phyloP scores from a whole-genome alignment of 2,113 vertebrate genomes.

The Lota lota region DNA sequence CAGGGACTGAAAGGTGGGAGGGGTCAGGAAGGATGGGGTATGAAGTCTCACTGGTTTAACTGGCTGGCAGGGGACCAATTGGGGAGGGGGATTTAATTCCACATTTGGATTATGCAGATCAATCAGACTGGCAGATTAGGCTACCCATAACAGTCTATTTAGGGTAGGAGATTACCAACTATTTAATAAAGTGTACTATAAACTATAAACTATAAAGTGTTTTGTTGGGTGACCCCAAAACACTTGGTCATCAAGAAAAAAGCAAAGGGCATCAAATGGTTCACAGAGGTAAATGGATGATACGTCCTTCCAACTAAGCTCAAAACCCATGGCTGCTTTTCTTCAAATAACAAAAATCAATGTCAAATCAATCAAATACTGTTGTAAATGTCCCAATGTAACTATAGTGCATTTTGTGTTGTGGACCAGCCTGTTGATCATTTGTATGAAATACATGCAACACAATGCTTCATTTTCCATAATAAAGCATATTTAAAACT shows the following conservation, averaged over 20 bases:
- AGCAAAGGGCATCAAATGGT: slow-evolving; percentile 51
- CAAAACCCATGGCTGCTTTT: slow-evolving; percentile 49
- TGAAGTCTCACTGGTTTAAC: slow-evolving; percentile 28
- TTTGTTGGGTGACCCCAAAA: slow-evolving; percentile 62
- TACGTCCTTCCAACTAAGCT: slow-evolving; percentile 46
- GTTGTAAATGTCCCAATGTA: too few species aligned
- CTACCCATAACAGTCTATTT: slow-evolving; percentile 53
- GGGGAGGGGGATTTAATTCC: slow-evolving; percentile 45
- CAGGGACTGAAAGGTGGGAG: slow-evolving; percentile 7
- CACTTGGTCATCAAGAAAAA: slow-evolving; percentile 50
- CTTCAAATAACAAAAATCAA: slow-evolving; percentile 1
- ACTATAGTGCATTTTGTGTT: too few species aligned
- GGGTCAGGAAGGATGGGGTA: slow-evolving; percentile 9
- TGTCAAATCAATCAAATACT: slow-evolving; percentile 46
- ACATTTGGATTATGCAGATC: slow-evolving; percentile 69
- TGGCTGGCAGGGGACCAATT: slow-evolving; percentile 24
- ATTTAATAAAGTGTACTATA: too few species aligned
- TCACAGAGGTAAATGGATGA: slow-evolving; percentile 14
- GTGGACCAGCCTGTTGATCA: too few species aligned
- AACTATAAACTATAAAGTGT: too few species aligned
- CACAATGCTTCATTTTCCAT: too few species aligned
- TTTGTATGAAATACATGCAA: too few species aligned
- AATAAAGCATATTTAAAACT: too few species aligned
- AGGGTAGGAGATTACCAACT: slow-evolving; percentile 55
- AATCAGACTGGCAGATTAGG: slow-evolving; percentile 71